Base-by-base conservation (phyloP, 2,888 invertebrate species). In the Noctua comes region DNA sequence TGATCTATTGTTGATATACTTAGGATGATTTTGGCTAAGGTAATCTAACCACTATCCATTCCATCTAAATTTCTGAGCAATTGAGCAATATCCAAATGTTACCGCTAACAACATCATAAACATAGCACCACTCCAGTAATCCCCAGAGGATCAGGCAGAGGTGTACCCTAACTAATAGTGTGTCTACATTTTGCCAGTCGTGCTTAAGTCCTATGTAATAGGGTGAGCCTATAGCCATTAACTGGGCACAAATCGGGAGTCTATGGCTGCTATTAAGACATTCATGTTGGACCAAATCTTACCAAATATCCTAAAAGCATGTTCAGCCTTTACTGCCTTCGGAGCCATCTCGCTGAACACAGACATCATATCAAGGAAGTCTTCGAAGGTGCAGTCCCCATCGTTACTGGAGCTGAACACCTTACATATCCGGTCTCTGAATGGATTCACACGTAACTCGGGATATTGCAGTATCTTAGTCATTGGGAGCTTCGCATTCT, bases 331-430 rank as follows among this genome's bases (percentile, higher is more conserved):
- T 0, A 99, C 98, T 85, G 98, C 98, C 90, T 98, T 98, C 0
- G 99, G 99, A 16, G 99, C 99, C 91, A 98, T 98, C 90, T 99
- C 99, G 92, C 99, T 98, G 90, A 99, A 99, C 31, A 99, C 99
- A 0, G 99, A 99, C 98, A 99, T 99, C 99, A 99, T 99, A 91
- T 99, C 99, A 6, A 99, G 97, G 92, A 99, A 99, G 94, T 99
- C 99, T 95, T 99, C 99, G 95, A 99, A 99, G 0, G 98, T 99
- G 93, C 99, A 98, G 93, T 99, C 98, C 8, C 99, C 99, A 93
- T 98, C 98, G 86, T 98, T 98, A 93, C 98, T 98, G 0, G 98
- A 98, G 93, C 98, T 98, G 90, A 98, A 98, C n/a, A 99, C 98
- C 93, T 98, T 98, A 91, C 99, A 99, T 85, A 99, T 99, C 76